Conservation (phyloP, 2,797 vertebrate genomes). For the Myotis myotis region DNA sequence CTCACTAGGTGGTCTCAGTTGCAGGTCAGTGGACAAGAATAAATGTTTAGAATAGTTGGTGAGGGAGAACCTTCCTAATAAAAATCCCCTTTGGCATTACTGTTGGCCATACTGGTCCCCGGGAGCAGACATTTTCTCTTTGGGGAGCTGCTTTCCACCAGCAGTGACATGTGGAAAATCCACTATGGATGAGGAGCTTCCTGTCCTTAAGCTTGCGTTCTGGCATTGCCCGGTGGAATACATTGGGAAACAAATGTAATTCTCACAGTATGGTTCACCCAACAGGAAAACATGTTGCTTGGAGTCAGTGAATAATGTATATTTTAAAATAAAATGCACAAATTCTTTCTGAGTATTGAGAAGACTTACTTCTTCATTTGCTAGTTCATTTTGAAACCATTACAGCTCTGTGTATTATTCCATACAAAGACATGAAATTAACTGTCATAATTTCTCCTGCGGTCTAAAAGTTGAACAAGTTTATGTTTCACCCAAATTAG, state of each 20-base stretch:
- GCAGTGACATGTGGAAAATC: constrained; percentile 35
- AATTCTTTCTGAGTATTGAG: constrained; percentile 62
- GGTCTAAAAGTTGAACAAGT: constrained; percentile 72
- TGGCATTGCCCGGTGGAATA: constrained; percentile 50
- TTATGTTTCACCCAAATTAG: constrained; percentile 74
- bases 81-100: not conserved
- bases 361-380: constrained; percentile 64
- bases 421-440: constrained; percentile 50
- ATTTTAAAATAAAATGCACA: constrained; percentile 66
- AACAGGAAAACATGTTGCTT: constrained; percentile 51
- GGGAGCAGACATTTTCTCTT: not conserved
- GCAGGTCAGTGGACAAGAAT: not conserved
- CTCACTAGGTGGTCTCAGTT: not conserved
- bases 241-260: constrained; percentile 50
- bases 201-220: not conserved
- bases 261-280: constrained; percentile 36
- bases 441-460: constrained; percentile 55
- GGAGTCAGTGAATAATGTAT: constrained; percentile 66
- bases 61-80: not conserved
- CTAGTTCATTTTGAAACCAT: constrained; percentile 51
- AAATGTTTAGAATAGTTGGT: not conserved
- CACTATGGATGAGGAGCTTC: constrained; percentile 41
- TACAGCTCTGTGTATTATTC: constrained; percentile 26
- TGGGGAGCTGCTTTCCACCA: constrained; percentile 7
- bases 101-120: not conserved